A percentile compares a stretch with the other conserved stretches of the same genome.
Evolutionary conservation across 2,888 invertebrate genomes (phyloP).

Genomic region (Caenorhabditis sinica): DNA sequence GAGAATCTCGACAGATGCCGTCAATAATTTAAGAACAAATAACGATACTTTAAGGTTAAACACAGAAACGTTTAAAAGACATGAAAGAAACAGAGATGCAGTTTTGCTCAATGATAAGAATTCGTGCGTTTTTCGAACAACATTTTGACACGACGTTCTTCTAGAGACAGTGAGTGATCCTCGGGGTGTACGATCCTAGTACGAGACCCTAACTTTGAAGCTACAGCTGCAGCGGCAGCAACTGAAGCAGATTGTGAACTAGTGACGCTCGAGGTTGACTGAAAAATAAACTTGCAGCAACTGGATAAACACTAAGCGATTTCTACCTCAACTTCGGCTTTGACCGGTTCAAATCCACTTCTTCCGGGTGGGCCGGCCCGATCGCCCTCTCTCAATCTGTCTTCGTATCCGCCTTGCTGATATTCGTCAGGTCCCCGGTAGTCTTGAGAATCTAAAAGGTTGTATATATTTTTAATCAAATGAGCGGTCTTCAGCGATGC

Average conservation of each 20-base stretch:
- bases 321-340: conserved; percentile 42
- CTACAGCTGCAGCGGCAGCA: conserved; percentile 48
- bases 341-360: conserved; percentile 36
- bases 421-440: conserved; percentile 30
- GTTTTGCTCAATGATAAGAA: conserved; percentile 38
- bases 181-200: conserved; percentile 93
- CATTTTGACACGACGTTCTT: conserved; percentile 73
- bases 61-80: conserved; percentile 7
- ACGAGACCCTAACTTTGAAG: conserved; percentile 75
- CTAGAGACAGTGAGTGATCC: conserved; percentile 90
- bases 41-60: conserved; percentile 3
- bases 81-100: conserved; percentile 42
- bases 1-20: too few species aligned
- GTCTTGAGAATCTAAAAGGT: conserved; percentile 30
- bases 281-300: conserved; percentile 4
- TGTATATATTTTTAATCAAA: not conserved
- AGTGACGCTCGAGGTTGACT: not conserved
- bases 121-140: conserved; percentile 53
- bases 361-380: conserved; percentile 15
- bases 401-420: conserved; percentile 43
- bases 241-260: conserved; percentile 5
- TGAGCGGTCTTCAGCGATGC: not conserved
- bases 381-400: conserved; percentile 52
- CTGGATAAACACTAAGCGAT: not conserved
- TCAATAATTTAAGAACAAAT: conserved; percentile 22